These are phyloP conservation scores for Ciconia boyciana DNA, from an alignment of 2,113 vertebrate species.

Conservation along the genomic window DNA sequence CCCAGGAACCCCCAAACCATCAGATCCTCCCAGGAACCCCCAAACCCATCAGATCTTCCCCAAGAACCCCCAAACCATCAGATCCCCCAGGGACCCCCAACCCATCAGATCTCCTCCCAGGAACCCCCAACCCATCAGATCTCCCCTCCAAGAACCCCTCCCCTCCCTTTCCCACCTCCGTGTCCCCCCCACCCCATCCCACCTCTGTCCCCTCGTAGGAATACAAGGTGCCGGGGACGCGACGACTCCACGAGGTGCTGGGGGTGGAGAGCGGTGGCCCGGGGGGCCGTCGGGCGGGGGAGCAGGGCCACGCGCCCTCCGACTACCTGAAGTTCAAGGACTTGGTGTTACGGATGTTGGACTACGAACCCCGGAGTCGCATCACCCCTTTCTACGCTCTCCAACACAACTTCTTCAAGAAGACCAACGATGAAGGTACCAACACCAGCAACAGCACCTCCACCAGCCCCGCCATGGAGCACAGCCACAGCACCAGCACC, in stretches of 20 bases:
- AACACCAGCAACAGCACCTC: constrained; percentile 93
- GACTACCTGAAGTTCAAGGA: constrained; percentile 98
- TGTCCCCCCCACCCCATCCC: not conserved
- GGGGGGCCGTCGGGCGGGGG: constrained; percentile 87
- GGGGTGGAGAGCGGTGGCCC: constrained; percentile 93
- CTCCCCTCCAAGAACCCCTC: too few species aligned
- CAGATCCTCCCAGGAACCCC: too few species aligned
- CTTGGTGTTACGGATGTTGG: constrained; percentile 94
- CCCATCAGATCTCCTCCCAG: too few species aligned
- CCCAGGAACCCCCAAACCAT: too few species aligned
- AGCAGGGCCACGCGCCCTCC: constrained; percentile 90
- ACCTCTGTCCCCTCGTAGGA: constrained; percentile 70
- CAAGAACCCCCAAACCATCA: too few species aligned
- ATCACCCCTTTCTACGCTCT: constrained; percentile 95
- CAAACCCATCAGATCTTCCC: too few species aligned
- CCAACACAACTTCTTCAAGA: constrained; percentile 97
- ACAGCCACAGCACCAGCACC: constrained; percentile 91
- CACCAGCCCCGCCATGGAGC: constrained; percentile 90
- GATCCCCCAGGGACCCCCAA: too few species aligned
- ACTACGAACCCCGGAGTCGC: constrained; percentile 92
- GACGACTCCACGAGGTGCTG: constrained; percentile 91
- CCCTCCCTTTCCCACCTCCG: too few species aligned
- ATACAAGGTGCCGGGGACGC: constrained; percentile 90
- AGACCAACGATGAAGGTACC: constrained; percentile 94
- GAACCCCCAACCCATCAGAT: too few species aligned